phyloP scores from a whole-genome alignment of 2,113 vertebrate species.

The Chroicocephalus ridibundus region DNA sequence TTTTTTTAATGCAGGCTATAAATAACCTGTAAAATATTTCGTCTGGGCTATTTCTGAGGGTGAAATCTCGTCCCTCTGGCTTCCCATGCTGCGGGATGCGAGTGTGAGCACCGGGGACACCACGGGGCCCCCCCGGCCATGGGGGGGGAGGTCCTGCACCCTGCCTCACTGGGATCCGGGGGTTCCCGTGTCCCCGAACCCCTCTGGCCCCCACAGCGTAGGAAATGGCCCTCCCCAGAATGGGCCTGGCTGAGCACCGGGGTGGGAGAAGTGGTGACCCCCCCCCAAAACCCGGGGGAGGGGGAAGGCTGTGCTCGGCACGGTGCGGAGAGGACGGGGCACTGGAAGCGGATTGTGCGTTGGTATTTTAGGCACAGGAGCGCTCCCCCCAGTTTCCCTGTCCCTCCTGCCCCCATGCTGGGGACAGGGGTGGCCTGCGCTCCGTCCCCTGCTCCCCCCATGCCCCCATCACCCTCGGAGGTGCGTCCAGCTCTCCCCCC shows the following conservation, averaged over 20 bases:
- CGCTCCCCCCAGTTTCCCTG: neutral
- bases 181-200: neutral
- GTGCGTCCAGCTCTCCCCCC: neutral
- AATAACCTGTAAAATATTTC: conserved; percentile 38
- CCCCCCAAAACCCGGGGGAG: fast-evolving
- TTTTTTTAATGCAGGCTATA: neutral
- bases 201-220: fast-evolving
- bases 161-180: fast-evolving
- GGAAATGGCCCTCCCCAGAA: neutral
- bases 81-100: neutral
- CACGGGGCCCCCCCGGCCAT: fast-evolving
- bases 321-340: neutral
- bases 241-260: fast-evolving
- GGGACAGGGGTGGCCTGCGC: neutral
- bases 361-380: neutral
- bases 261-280: neutral
- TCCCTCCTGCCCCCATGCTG: fast-evolving
- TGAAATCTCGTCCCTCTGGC: neutral
- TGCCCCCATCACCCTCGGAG: too few species aligned
- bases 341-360: too few species aligned
- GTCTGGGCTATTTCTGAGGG: neutral
- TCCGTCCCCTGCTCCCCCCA: neutral
- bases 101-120: fast-evolving
- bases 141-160: too few species aligned
- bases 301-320: neutral